These are phyloP conservation scores for Dysmachus trigonus DNA, from an alignment of 2,888 invertebrate genomes.

Conservation along the genomic window DNA sequence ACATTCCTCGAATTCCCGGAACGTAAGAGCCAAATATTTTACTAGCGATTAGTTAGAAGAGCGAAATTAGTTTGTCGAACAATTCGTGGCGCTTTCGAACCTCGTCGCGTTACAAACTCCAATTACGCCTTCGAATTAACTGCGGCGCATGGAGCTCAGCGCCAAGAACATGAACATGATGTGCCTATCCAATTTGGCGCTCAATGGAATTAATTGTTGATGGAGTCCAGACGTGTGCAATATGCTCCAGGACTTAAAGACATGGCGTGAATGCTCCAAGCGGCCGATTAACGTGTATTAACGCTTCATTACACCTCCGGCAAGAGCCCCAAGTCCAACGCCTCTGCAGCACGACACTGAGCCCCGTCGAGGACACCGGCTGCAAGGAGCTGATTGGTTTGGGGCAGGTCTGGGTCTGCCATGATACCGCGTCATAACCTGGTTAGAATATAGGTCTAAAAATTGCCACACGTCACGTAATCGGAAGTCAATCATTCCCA, in stretches of 20 bases:
- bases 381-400: not conserved
- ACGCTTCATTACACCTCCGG: constrained; percentile 35
- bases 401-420: constrained; percentile 15
- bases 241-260: not conserved
- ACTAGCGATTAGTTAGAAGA: constrained; percentile 15
- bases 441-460: not conserved
- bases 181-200: constrained; percentile 21
- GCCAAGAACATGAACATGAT: constrained; percentile 16
- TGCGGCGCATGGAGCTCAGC: not conserved
- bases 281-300: constrained; percentile 38
- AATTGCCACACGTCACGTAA: constrained; percentile 32
- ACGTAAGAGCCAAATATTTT: constrained; percentile 11
- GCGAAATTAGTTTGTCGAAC: constrained; percentile 11
- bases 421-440: constrained; percentile 9
- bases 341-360: not conserved
- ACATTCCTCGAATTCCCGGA: not conserved
- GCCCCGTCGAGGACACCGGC: not conserved
- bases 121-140: not conserved
- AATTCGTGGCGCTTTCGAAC: not conserved
- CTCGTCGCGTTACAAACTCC: constrained; percentile 13
- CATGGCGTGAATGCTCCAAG: constrained; percentile 19
- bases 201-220: constrained; percentile 35
- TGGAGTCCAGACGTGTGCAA: not conserved
- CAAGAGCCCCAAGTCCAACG: not conserved
- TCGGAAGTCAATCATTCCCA: not conserved